A percentile compares a stretch with the other conserved stretches of the same genome.
Conservation (phyloP, 2,113 vertebrate species). For the Jaculus jaculus region DNA sequence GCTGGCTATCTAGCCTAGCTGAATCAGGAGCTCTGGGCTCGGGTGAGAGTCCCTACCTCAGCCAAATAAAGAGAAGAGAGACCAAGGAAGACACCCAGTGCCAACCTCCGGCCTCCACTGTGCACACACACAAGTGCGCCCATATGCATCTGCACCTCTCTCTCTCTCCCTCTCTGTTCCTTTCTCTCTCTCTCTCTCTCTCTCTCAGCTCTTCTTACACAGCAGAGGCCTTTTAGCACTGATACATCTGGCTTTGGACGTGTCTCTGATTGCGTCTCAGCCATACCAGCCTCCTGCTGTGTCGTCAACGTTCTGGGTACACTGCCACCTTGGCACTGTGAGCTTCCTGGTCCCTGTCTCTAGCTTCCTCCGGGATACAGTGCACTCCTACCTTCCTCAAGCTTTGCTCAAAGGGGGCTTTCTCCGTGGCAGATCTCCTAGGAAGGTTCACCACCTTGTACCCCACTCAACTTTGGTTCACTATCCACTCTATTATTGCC, state of each 20-base stretch:
- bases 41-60: too few relatives aligned
- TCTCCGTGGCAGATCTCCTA: not conserved
- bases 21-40: too few relatives aligned
- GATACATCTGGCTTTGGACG: not conserved
- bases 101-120: too few relatives aligned
- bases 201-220: not conserved
- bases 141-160: too few relatives aligned
- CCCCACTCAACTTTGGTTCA: not conserved
- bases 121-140: too few relatives aligned
- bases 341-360: not conserved
- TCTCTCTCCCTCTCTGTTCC: too few relatives aligned
- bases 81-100: too few relatives aligned
- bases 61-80: too few relatives aligned
- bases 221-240: not conserved
- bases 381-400: not conserved
- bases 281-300: not conserved
- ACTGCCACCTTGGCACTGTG: not conserved
- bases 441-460: not conserved
- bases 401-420: not conserved
- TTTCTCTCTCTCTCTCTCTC: too few relatives aligned
- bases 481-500: not conserved
- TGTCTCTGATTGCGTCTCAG: not conserved
- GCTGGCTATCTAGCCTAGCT: too few relatives aligned
- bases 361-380: not conserved
- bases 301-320: not conserved